Evolutionary conservation across 2,888 invertebrate genomes (phyloP).

Genomic region (Metalampra italica): DNA sequence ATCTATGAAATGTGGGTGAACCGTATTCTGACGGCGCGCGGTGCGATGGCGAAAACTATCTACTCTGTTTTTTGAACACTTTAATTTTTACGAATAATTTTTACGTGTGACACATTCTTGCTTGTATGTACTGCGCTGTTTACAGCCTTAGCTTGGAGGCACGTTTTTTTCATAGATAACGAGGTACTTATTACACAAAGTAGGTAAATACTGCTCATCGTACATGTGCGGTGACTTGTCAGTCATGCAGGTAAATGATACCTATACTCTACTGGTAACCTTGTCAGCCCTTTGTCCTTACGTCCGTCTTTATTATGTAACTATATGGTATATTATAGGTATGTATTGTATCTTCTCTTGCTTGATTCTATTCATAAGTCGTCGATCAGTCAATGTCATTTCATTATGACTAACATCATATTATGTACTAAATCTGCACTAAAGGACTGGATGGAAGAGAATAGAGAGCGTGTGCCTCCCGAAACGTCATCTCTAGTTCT

Average conservation of each 20-base stretch:
- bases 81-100: too few species aligned
- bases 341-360: neutral
- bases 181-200: neutral
- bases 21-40: too few species aligned
- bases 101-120: too few species aligned
- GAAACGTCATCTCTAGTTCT: too few species aligned
- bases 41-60: too few species aligned
- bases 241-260: neutral
- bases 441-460: neutral
- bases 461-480: neutral
- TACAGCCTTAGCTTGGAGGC: neutral
- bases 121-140: too few species aligned
- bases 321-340: too few species aligned
- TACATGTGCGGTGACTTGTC: neutral
- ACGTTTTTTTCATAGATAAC: neutral
- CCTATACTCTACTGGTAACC: neutral
- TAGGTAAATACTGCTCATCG: neutral
- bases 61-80: too few species aligned
- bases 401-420: neutral
- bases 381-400: neutral
- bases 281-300: neutral
- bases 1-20: too few species aligned
- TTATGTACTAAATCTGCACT: neutral
- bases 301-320: neutral
- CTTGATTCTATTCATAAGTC: neutral